Percentiles rank a stretch among this genome's conserved stretches.
phyloP scores from a whole-genome alignment of 1,140 invertebrate species.

The Lanistes nyassanus region DNA sequence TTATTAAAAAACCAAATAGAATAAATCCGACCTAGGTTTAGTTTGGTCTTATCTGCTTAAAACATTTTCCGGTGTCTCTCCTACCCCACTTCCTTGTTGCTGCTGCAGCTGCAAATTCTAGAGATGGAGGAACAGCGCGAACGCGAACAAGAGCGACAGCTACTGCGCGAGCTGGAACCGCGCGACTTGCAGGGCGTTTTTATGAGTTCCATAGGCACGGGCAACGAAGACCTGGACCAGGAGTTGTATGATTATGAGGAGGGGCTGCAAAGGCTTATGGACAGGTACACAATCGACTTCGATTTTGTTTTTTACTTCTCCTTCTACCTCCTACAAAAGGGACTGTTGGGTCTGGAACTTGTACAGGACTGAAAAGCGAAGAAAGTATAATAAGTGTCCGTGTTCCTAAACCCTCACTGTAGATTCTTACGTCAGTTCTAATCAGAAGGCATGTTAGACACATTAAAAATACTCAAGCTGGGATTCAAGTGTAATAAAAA shows the following conservation, averaged over 20 bases:
- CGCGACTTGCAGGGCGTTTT: not conserved
- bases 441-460: too few relatives aligned
- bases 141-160: constrained; percentile 1
- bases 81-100: not conserved
- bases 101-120: constrained; percentile 39
- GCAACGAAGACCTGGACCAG: not conserved
- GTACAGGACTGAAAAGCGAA: too few relatives aligned
- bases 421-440: too few relatives aligned
- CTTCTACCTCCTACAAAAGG: not conserved
- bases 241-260: not conserved
- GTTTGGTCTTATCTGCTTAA: too few relatives aligned
- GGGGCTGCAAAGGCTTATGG: not conserved
- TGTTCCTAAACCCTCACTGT: too few relatives aligned
- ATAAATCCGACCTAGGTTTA: too few relatives aligned
- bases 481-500: not conserved
- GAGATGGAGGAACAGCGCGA: constrained; percentile 48
- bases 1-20: too few relatives aligned
- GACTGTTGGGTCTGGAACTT: too few relatives aligned
- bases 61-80: too few relatives aligned
- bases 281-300: not conserved
- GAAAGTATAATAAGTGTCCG: too few relatives aligned
- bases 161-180: too few relatives aligned
- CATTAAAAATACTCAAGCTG: too few relatives aligned
- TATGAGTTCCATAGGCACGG: not conserved
- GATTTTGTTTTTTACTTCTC: not conserved